Conservation (phyloP, 2,113 vertebrate species). For the Balaenoptera acutorostrata region DNA sequence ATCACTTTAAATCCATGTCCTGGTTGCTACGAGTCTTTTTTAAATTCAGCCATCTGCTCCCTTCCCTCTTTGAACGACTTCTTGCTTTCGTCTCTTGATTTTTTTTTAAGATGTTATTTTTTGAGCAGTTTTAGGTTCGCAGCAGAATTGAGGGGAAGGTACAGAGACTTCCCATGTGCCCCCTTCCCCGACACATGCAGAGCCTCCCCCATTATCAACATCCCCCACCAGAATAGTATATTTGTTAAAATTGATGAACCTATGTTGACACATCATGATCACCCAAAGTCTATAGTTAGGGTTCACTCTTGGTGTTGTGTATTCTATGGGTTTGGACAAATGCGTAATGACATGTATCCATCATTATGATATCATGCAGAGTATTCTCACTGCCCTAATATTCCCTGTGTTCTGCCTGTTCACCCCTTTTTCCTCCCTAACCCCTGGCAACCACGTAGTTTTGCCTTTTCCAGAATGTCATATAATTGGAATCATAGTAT, state of each 20-base stretch:
- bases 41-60: neutral
- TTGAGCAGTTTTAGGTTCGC: neutral
- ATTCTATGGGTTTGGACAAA: neutral
- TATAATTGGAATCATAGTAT: neutral
- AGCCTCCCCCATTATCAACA: neutral
- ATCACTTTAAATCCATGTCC: neutral
- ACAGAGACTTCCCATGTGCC: neutral
- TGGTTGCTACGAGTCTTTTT: neutral
- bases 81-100: neutral
- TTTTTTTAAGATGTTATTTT: neutral
- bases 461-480: neutral
- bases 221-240: neutral
- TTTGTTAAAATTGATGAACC: neutral
- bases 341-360: neutral
- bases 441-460: neutral
- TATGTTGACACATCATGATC: neutral
- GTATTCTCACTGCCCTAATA: neutral
- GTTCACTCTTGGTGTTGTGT: neutral
- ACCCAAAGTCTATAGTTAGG: neutral
- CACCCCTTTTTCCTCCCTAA: neutral
- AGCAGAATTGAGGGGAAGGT: neutral
- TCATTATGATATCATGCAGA: neutral
- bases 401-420: neutral
- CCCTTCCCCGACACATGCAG: neutral
- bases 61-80: neutral